Percentiles rank a stretch among this genome's conserved stretches.
Evolutionary conservation across 2,888 invertebrate species (phyloP).

Genomic region (Erebia palarica): DNA sequence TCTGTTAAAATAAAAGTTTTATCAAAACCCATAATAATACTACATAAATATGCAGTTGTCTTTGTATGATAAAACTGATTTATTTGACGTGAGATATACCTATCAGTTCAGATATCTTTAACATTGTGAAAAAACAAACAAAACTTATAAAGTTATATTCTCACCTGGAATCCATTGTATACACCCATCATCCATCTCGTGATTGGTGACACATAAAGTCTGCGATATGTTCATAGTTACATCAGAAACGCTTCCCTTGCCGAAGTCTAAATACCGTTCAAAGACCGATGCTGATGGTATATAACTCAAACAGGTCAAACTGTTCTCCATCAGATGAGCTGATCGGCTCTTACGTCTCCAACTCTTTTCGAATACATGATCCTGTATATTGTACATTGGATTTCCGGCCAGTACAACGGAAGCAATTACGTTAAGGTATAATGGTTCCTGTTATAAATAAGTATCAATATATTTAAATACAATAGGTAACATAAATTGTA

Average conservation of each 20-base stretch:
- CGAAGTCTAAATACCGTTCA: slow-evolving; percentile 71
- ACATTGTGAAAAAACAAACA: not conserved
- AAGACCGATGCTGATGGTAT: slow-evolving; percentile 72
- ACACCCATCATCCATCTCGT: slow-evolving; percentile 65
- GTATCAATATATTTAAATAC: too few relatives aligned
- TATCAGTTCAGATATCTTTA: too few relatives aligned
- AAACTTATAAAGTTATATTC: not conserved
- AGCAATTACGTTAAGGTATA: slow-evolving; percentile 64
- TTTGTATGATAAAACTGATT: too few relatives aligned
- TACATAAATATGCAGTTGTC: too few relatives aligned
- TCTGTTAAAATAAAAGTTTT: slow-evolving; percentile 50
- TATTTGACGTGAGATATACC: too few relatives aligned
- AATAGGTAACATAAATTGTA: too few relatives aligned
- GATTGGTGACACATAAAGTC: slow-evolving; percentile 73
- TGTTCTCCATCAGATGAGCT: slow-evolving; percentile 73
- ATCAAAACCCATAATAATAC: not conserved
- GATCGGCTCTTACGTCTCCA: slow-evolving; percentile 59
- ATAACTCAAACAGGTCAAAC: slow-evolving; percentile 60
- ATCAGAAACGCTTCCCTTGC: slow-evolving; percentile 63
- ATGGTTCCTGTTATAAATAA: slow-evolving; percentile 57
- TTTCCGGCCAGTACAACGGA: slow-evolving; percentile 63
- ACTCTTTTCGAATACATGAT: slow-evolving; percentile 62
- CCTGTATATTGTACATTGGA: slow-evolving; percentile 56
- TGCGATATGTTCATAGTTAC: slow-evolving; percentile 71
- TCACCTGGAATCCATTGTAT: slow-evolving; percentile 74